Evolutionary conservation across 2,888 invertebrate genomes (phyloP), one percentile per base, ranked within the genome.

Genomic region (Sinelater perroti): DNA sequence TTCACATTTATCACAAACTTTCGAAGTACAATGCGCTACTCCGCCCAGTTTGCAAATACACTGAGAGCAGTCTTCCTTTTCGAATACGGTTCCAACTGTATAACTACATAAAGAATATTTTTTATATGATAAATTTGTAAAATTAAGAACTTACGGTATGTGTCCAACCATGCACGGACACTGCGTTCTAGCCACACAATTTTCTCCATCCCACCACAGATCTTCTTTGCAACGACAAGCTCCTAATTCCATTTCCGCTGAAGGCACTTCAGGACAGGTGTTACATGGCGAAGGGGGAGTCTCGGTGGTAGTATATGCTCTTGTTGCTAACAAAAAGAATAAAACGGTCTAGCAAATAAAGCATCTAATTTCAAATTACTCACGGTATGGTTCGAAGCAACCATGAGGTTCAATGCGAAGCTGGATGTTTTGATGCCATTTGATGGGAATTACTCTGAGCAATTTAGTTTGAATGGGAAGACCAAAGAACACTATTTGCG

Each of bases 11-110:
- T 86, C 85, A 69, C 92, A 87, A 64, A 81, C 84, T 69, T 88
- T 88, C 1, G 87, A 85, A 31, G 81, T 81, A 72, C 95, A 95
- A 65, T 84, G 82, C 0, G 87, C 76, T 17, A 84, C 78, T 7
- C 94, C 93, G 16, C 89, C 89, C 26, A 93, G 72, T 62, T 87
- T 85, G 72, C 95, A 95, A 33, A 87, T 81, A 70, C 95, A 95
- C 65, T 89, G 86, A 61, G 88, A 85, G 71, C 95, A 95, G 62
- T 88, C 85, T 6, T 85, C 83, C 31, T 87, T 88, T 64, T 87
- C 85, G 73, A 87, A 93, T 8, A 82, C 79, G 0, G 86, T 82
- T 0, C 91, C 91, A 28, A 91, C 87, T 0, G 85, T 79, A 72
- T 91, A 90, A n/a, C 88, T 90, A 69, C 1, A 16, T 3, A 44